Evolutionary conservation across 2,113 vertebrate genomes (phyloP), one percentile per base, ranked within the genome.

Genomic region (Zosterops lateralis): DNA sequence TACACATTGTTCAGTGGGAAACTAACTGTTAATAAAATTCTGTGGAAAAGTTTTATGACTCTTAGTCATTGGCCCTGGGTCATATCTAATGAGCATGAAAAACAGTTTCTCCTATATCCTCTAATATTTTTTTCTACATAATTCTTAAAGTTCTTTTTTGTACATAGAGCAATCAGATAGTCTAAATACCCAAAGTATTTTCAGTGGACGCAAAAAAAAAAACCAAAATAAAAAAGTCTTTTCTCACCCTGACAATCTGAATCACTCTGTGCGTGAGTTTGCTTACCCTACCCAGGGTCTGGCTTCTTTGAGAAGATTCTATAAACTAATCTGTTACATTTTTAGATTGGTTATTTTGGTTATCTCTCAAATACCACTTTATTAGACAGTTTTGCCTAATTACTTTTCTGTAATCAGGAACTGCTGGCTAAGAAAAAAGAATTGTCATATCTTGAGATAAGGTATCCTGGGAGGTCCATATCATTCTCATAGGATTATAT

Each of bases 341-440:
- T 85, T 68, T 90, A 87, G 36, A 64, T 66, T 1, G 9, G 53
- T 94, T 97, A 58, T 78, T 96, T 70, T 84, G 88, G 83, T 97
- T 94, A 95, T 96, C 93, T 97, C 54, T 85, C 34, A 85, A 87
- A 92, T 70, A 76, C 91, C 90, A 79, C 95, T 96, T 96, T 96
- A 97, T 96, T 97, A 96, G 68, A 82, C 47, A 94, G 89, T 97
- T 97, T 95, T 92, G 88, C 79, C 68, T 97, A 97, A 98, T 98
- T 96, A 87, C 92, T 96, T 97, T 95, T 95, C 88, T 96, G 79
- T 94, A 97, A 92, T 96, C 78, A 85, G 84, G 74, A 88, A 95
- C 90, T 96, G 82, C 90, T 92, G 92, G 91, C 84, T 96, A 91
- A 96, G 91, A 95, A 95, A 95, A 91, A 89, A 78, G 68, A 90